phyloP scores from a whole-genome alignment of 2,797 vertebrate species.

The Dipus sagitta region DNA sequence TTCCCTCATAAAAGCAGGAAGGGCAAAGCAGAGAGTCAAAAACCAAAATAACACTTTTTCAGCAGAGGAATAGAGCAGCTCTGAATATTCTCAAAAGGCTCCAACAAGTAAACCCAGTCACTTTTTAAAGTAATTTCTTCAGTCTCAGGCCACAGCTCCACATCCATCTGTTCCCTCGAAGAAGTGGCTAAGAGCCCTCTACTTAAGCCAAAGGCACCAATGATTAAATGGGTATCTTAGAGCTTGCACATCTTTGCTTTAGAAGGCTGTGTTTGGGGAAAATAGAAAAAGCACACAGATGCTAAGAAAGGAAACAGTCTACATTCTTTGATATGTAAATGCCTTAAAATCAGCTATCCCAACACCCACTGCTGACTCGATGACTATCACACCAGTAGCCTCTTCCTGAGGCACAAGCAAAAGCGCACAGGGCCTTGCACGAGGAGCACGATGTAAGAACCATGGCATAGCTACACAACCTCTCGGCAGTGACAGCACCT shows the following conservation, averaged over 20 bases:
- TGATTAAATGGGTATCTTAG: slow-evolving; percentile 63
- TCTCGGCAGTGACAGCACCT: slow-evolving; percentile 47
- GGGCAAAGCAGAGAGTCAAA: slow-evolving; percentile 71
- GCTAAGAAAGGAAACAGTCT: not conserved
- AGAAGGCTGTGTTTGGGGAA: slow-evolving; percentile 45
- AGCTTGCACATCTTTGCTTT: slow-evolving; percentile 68
- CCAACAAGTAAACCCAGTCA: slow-evolving; percentile 78
- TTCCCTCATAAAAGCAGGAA: slow-evolving; percentile 61
- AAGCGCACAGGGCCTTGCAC: not conserved
- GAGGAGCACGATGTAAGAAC: not conserved
- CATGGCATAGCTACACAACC: slow-evolving; percentile 29
- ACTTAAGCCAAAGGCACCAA: slow-evolving; percentile 68
- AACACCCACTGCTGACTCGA: not conserved
- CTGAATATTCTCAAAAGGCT: slow-evolving; percentile 82
- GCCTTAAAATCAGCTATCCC: slow-evolving; percentile 30
- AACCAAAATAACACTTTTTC: slow-evolving; percentile 59
- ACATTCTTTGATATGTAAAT: not conserved
- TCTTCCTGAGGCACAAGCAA: not conserved
- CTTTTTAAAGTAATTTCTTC: slow-evolving; percentile 73
- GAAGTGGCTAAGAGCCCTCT: slow-evolving; percentile 56
- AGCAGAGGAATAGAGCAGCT: slow-evolving; percentile 66
- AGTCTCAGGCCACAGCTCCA: slow-evolving; percentile 59
- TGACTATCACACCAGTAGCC: not conserved
- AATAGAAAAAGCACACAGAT: not conserved
- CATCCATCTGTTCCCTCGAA: slow-evolving; percentile 72